phyloP scores from a whole-genome alignment of 1,140 invertebrate genomes.

The Euschistus heros region DNA sequence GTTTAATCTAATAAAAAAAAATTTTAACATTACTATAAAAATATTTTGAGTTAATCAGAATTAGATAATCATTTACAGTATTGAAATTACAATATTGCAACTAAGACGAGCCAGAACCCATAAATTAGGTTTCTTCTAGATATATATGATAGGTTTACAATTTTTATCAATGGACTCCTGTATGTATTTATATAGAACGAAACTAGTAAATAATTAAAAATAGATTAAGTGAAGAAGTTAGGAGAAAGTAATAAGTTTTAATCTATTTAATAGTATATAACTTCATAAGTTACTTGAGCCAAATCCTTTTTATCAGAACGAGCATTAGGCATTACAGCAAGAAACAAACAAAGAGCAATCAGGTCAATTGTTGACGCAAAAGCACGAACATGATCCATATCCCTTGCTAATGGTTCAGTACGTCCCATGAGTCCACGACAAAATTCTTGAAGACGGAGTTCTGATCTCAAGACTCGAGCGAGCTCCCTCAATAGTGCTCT shows the following conservation, averaged over 20 bases:
- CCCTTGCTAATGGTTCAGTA: slow-evolving; percentile 43
- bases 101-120: too few species aligned
- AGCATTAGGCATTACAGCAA: slow-evolving; percentile 54
- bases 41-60: too few species aligned
- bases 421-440: slow-evolving; percentile 54
- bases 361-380: slow-evolving; percentile 76
- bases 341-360: slow-evolving; percentile 71
- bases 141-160: background rate
- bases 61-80: too few species aligned
- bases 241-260: background rate
- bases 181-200: background rate
- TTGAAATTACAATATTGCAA: too few species aligned
- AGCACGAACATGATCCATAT: slow-evolving; percentile 66
- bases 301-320: slow-evolving; percentile 53
- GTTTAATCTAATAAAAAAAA: too few species aligned
- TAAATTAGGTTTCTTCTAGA: background rate
- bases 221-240: background rate
- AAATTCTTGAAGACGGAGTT: slow-evolving; percentile 62
- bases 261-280: background rate
- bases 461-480: slow-evolving; percentile 58
- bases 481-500: slow-evolving; percentile 77
- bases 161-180: background rate
- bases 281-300: slow-evolving; percentile 28
- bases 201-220: background rate
- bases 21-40: too few species aligned